phyloP scores from a whole-genome alignment of 1,140 invertebrate species.

The Drosophila mauritiana region DNA sequence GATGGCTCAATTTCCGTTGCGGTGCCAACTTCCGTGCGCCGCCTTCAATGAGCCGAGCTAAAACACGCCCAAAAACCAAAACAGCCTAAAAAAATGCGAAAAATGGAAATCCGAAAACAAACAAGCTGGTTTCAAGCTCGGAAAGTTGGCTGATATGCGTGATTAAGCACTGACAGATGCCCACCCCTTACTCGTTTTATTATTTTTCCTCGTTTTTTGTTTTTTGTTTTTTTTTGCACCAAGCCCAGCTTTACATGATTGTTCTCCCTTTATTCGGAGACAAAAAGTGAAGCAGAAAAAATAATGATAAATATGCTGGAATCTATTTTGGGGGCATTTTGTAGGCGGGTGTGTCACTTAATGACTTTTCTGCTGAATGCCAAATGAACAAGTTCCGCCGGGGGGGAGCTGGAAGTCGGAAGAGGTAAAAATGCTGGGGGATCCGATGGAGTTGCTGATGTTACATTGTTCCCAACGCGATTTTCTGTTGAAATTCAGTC shows the following conservation, averaged over 20 bases:
- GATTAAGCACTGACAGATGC: constrained; percentile 64
- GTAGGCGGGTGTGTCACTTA: constrained; percentile 71
- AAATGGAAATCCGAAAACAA: constrained; percentile 22
- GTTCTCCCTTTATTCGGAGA: constrained; percentile 33
- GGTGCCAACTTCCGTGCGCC: constrained; percentile 65
- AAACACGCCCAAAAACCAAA: constrained; percentile 49
- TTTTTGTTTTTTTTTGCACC: constrained; percentile 28
- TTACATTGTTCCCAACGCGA: constrained; percentile 27
- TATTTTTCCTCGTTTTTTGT: neutral
- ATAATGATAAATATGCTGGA: constrained; percentile 74
- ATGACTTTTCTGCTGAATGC: constrained; percentile 70
- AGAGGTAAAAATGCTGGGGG: neutral
- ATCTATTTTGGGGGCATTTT: constrained; percentile 58
- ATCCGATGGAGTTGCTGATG: constrained; percentile 28
- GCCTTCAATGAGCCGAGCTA: constrained; percentile 63
- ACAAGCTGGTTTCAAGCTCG: constrained; percentile 24
- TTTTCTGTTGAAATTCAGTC: constrained; percentile 15
- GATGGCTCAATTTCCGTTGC: constrained; percentile 79
- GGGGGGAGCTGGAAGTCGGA: neutral
- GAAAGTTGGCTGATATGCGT: constrained; percentile 65
- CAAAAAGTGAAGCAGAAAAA: constrained; percentile 46
- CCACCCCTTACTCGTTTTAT: constrained; percentile 6
- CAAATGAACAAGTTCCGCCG: constrained; percentile 34
- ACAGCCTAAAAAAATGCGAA: constrained; percentile 32
- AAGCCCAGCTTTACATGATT: constrained; percentile 45